Evolutionary conservation across 1,140 invertebrate genomes (phyloP).

Genomic region (Coelopa frigida): DNA sequence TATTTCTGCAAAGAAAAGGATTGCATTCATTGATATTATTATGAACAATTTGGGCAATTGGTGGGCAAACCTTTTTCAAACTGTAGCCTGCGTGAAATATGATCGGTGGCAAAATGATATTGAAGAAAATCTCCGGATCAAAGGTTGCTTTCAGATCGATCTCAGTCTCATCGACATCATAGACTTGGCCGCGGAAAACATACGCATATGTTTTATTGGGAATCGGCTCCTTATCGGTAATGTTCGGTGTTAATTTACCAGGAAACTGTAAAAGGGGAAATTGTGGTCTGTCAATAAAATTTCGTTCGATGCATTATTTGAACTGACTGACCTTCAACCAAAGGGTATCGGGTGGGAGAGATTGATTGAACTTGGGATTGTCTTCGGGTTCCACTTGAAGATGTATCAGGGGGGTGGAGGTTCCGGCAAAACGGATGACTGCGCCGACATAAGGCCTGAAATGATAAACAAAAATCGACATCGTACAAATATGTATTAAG

Average conservation of each 20-base stretch:
- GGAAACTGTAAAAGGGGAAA: conserved; percentile 38
- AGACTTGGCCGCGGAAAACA: conserved; percentile 76
- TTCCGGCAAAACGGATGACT: conserved; percentile 80
- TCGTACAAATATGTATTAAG: neutral
- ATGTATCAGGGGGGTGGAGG: conserved; percentile 59
- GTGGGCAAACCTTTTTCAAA: conserved; percentile 92
- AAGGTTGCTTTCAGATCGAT: conserved; percentile 92
- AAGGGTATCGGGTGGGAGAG: conserved; percentile 72
- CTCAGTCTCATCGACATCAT: conserved; percentile 70
- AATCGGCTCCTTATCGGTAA: conserved; percentile 35
- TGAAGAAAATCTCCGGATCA: conserved; percentile 98
- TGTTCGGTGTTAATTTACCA: conserved; percentile 23
- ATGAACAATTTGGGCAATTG: too few species aligned
- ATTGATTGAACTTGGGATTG: conserved; percentile 57
- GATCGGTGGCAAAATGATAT: conserved; percentile 95
- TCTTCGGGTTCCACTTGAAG: conserved; percentile 62
- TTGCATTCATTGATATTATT: too few species aligned
- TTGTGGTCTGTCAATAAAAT: neutral
- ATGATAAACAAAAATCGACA: conserved; percentile 12
- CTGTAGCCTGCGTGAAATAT: conserved; percentile 98
- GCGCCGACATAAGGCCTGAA: conserved; percentile 84
- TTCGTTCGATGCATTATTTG: neutral
- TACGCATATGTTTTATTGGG: conserved; percentile 81
- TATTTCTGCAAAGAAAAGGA: conserved; percentile 81
- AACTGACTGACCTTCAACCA: conserved; percentile 52